Conservation (phyloP, 2,113 vertebrate species). For the Elephantulus edwardii region DNA sequence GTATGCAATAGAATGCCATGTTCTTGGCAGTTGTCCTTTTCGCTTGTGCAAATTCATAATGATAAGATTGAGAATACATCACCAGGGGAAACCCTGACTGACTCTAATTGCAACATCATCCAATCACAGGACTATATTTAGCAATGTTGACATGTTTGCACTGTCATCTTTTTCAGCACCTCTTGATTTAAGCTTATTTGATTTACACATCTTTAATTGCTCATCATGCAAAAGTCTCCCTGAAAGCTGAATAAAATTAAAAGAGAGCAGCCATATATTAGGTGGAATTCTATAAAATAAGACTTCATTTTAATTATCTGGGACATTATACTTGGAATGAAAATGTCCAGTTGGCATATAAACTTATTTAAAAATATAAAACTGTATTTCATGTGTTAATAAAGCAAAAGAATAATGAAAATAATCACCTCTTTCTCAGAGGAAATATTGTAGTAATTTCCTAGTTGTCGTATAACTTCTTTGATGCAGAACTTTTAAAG, state of each 20-base stretch:
- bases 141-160: neutral
- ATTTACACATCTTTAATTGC: slow-evolving; percentile 51
- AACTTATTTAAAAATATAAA: slow-evolving; percentile 8
- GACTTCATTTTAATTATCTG: neutral
- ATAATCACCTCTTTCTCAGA: neutral
- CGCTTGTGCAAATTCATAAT: slow-evolving; percentile 14
- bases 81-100: neutral
- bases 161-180: slow-evolving; percentile 11
- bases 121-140: slow-evolving; percentile 26
- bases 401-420: neutral
- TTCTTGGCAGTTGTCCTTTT: neutral
- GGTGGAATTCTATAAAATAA: neutral
- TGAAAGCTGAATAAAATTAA: slow-evolving; percentile 46
- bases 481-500: neutral
- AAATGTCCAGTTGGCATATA: neutral
- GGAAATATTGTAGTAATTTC: neutral
- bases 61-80: neutral
- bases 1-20: neutral
- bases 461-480: neutral
- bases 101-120: neutral
- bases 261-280: slow-evolving; percentile 23
- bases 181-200: slow-evolving; percentile 48
- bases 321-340: neutral
- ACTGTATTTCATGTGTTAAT: neutral
- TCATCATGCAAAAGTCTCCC: slow-evolving; percentile 50